Conservation (phyloP, 2,113 vertebrate species). For the Nannobrachium achirus region DNA sequence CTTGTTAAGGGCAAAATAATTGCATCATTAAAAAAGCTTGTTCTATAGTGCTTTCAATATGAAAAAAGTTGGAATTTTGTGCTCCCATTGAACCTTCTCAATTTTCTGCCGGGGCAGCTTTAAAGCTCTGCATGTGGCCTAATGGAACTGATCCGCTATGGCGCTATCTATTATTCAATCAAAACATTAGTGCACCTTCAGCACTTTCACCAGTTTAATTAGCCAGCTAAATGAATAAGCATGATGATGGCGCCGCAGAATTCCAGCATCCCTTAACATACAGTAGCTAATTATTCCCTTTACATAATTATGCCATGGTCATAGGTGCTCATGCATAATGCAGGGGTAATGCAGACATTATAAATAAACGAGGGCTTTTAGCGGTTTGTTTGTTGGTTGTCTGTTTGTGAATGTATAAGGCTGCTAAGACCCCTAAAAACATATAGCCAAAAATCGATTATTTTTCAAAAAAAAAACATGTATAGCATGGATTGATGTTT, state of each 20-base stretch:
- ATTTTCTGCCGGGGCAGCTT: slow-evolving; percentile 35
- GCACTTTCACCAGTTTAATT: slow-evolving; percentile 57
- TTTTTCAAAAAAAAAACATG: too few relatives aligned
- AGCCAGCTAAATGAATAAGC: slow-evolving; percentile 57
- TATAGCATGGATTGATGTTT: neutral
- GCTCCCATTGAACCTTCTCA: neutral
- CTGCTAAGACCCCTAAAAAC: too few relatives aligned
- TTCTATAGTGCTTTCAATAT: too few relatives aligned
- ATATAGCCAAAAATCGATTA: too few relatives aligned
- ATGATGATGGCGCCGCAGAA: slow-evolving; percentile 29
- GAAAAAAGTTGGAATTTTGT: neutral
- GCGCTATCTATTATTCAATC: slow-evolving; percentile 50
- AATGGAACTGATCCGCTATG: slow-evolving; percentile 9
- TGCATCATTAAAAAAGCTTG: neutral
- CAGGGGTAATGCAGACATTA: slow-evolving; percentile 27
- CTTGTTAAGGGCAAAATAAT: slow-evolving; percentile 17
- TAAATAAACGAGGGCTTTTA: slow-evolving; percentile 14
- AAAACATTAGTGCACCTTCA: slow-evolving; percentile 49
- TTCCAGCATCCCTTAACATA: too few relatives aligned
- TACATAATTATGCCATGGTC: slow-evolving; percentile 51
- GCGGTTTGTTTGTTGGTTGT: neutral
- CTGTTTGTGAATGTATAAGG: neutral
- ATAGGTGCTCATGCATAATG: slow-evolving; percentile 61
- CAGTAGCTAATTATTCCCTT: too few relatives aligned
- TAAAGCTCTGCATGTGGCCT: slow-evolving; percentile 36